A percentile compares a stretch with the other conserved stretches of the same genome.
phyloP scores from a whole-genome alignment of 1,140 invertebrate species.

The Nymphalis io region DNA sequence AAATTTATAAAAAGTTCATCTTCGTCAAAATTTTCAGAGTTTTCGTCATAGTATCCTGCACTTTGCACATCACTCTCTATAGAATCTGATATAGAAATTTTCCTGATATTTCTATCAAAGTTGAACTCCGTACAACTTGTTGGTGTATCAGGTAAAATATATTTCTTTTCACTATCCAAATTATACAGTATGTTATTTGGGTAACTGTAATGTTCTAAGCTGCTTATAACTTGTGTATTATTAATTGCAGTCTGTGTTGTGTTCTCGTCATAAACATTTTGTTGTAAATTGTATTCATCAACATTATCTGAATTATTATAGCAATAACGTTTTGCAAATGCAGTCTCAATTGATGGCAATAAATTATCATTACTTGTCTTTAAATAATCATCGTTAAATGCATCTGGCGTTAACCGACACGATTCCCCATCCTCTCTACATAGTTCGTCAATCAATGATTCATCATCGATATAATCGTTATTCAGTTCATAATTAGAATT shows the following conservation, averaged over 20 bases:
- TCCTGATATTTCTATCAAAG: constrained; percentile 65
- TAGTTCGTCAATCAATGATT: constrained; percentile 70
- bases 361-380: constrained; percentile 58
- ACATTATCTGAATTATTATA: constrained; percentile 48
- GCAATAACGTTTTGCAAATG: constrained; percentile 74
- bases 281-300: constrained; percentile 52
- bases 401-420: constrained; percentile 62
- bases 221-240: constrained; percentile 55
- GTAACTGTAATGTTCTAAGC: constrained; percentile 75
- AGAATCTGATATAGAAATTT: constrained; percentile 68
- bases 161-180: constrained; percentile 61
- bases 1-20: constrained; percentile 74
- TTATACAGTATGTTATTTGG: constrained; percentile 73
- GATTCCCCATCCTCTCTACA: constrained; percentile 71
- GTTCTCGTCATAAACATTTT: constrained; percentile 44
- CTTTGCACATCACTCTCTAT: constrained; percentile 71
- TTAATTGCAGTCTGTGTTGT: constrained; percentile 40
- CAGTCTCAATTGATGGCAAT: constrained; percentile 76
- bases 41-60: constrained; percentile 70
- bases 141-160: constrained; percentile 68
- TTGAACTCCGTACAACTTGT: constrained; percentile 73
- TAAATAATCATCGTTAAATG: constrained; percentile 68
- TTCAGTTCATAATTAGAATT: constrained; percentile 51
- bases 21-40: constrained; percentile 71
- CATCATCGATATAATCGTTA: constrained; percentile 74